These are phyloP conservation scores for Malurus splendens DNA, from an alignment of 2,797 vertebrate species.

Conservation along the genomic window DNA sequence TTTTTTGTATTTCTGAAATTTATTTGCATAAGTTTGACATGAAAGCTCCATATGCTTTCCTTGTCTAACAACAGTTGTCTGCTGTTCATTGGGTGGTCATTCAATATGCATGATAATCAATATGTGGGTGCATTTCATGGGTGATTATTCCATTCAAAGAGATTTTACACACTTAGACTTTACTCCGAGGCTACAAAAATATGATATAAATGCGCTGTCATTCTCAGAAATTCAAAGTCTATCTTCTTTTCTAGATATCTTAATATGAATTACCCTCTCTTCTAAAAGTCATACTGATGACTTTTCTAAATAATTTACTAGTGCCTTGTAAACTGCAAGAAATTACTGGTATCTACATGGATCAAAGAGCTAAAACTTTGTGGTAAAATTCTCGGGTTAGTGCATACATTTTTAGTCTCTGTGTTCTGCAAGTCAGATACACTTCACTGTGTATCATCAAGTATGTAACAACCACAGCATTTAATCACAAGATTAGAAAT, in stretches of 20 bases:
- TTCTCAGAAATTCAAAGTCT: background rate
- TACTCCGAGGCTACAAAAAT: background rate
- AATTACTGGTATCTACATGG: background rate
- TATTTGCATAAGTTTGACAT: background rate
- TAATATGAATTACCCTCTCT: background rate
- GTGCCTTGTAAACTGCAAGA: background rate
- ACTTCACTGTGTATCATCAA: background rate
- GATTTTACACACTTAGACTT: background rate
- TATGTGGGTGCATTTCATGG: background rate
- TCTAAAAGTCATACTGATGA: accelerated
- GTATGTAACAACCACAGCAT: background rate
- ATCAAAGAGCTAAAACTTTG: background rate
- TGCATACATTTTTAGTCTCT: background rate
- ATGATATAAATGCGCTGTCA: background rate
- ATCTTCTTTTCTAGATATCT: background rate
- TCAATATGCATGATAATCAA: background rate
- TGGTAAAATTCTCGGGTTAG: background rate
- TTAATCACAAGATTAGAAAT: background rate
- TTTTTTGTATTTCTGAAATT: background rate
- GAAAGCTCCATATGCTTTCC: background rate
- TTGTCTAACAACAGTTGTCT: background rate
- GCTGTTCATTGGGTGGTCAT: background rate
- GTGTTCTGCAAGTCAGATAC: background rate
- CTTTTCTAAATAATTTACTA: background rate
- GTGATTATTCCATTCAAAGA: background rate